phyloP scores from a whole-genome alignment of 2,888 invertebrate genomes.

The Clivina fossor region DNA sequence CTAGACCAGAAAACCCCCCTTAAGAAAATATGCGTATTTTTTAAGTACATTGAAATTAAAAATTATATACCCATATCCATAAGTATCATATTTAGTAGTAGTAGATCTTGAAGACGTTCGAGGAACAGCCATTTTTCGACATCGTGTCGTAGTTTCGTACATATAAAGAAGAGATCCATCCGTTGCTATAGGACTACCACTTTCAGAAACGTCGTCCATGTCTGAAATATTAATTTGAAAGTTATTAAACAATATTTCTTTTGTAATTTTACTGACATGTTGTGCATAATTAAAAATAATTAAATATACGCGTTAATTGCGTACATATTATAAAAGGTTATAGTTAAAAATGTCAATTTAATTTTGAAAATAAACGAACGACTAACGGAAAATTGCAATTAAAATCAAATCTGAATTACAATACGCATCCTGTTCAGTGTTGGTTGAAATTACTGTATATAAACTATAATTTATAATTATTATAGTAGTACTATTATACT shows the following conservation, averaged over 20 bases:
- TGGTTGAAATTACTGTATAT: too few relatives aligned
- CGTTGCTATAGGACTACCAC: conserved; percentile 19
- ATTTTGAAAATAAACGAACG: conserved; percentile 1
- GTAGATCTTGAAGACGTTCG: conserved; percentile 18
- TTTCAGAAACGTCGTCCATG: conserved; percentile 27
- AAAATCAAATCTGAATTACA: conserved; percentile 22
- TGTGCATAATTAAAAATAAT: conserved; percentile 2
- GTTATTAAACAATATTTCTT: neutral
- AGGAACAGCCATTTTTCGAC: conserved; percentile 47
- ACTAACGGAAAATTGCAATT: conserved; percentile 12
- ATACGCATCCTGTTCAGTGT: conserved; percentile 18
- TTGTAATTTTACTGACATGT: neutral
- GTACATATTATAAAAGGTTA: neutral
- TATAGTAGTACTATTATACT: too few relatives aligned
- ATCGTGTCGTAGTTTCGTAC: conserved; percentile 46
- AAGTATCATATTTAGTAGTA: too few relatives aligned
- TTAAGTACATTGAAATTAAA: too few relatives aligned
- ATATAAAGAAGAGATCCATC: conserved; percentile 47
- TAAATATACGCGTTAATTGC: neutral
- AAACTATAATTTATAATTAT: too few relatives aligned
- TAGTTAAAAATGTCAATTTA: neutral
- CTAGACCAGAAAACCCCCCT: too few relatives aligned
- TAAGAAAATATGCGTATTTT: too few relatives aligned
- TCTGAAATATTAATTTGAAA: conserved; percentile 8
- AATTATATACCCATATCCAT: too few relatives aligned